Conservation (phyloP, 2,113 vertebrate genomes). For the Bothrops jararaca region DNA sequence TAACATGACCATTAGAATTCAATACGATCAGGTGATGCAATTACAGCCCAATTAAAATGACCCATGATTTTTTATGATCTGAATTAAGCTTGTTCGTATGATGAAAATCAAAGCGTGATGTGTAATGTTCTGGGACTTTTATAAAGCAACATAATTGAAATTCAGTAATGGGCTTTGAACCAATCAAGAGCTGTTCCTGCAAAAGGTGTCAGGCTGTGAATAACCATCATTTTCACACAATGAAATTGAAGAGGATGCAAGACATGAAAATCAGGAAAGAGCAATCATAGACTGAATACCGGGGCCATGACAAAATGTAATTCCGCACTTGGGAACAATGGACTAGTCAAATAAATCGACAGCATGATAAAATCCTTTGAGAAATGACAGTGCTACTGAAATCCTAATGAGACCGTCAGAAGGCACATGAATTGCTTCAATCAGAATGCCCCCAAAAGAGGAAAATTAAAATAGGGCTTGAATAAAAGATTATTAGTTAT, state of each 20-base stretch:
- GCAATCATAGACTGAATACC: slow-evolving; percentile 17
- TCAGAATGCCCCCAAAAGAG: slow-evolving; percentile 2
- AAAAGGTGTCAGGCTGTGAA: slow-evolving; percentile 6
- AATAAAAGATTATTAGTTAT: slow-evolving; percentile 6
- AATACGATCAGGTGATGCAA: background rate
- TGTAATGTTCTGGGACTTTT: background rate
- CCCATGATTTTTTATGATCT: background rate
- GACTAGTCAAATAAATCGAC: slow-evolving; percentile 25
- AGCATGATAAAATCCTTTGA: slow-evolving; percentile 11
- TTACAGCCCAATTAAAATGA: background rate
- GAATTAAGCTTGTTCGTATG: background rate
- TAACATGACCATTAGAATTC: background rate
- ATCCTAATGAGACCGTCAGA: slow-evolving; percentile 15
- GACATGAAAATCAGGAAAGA: background rate
- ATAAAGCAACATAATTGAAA: background rate
- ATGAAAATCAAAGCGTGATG: background rate
- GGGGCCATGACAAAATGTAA: background rate
- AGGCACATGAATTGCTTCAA: background rate
- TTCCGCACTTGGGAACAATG: slow-evolving; percentile 14
- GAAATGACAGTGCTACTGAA: slow-evolving; percentile 17
- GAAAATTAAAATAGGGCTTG: background rate
- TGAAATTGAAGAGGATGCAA: background rate
- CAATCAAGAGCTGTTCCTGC: background rate
- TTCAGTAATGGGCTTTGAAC: background rate
- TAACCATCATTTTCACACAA: slow-evolving; percentile 9